Evolutionary conservation across 2,797 vertebrate genomes (phyloP), one percentile per base, ranked within the genome.

Genomic region (Chanos chanos): DNA sequence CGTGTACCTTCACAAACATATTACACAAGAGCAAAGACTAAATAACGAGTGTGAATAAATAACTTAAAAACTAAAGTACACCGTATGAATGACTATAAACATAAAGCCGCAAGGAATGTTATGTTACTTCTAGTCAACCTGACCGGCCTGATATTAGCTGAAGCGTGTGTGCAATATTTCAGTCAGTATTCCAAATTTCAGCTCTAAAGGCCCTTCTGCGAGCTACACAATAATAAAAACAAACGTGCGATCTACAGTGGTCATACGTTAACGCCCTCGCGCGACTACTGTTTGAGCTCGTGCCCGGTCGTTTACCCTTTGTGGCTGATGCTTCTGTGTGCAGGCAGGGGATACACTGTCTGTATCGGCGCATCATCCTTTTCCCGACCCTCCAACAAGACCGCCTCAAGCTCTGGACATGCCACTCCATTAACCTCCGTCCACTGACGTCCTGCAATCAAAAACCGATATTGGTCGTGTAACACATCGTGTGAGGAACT

Each of bases 311-410:
- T 72, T 82, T 77, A 97, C 95, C 91, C 92, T 59, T 82, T 86
- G 47, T 95, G 94, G 83, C 85, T 92, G 57, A 97, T 75, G 0
- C 85, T 75, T 2, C 79, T 74, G 41, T 90, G 87, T 37, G 81
- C 79, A 13, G 93, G 90, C 5, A 93, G 79, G 0, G 95, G 93
- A 2, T 95, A 86, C 64, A 98, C 82, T 1, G 89, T 88, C 57
- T 94, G 90, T 0, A 81, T 0, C 4, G 73, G 71, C 1, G 84
- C 85, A 1, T 80, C 87, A 51, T 92, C 91, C 52, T 82, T 90
- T 71, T 93, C 91, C 37, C 77, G 87, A 0, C 85, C 95, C 0
- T 91, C 86, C 37, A 99, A 78, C 58, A 95, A 88, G 55, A 98
- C 77, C 1, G 92, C 72, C 53, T 91, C 89, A 37, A 97, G 86